A percentile compares a stretch with the other conserved stretches of the same genome.
Evolutionary conservation across 1,140 invertebrate species (phyloP).

Genomic region (Hylaeus volcanicus): DNA sequence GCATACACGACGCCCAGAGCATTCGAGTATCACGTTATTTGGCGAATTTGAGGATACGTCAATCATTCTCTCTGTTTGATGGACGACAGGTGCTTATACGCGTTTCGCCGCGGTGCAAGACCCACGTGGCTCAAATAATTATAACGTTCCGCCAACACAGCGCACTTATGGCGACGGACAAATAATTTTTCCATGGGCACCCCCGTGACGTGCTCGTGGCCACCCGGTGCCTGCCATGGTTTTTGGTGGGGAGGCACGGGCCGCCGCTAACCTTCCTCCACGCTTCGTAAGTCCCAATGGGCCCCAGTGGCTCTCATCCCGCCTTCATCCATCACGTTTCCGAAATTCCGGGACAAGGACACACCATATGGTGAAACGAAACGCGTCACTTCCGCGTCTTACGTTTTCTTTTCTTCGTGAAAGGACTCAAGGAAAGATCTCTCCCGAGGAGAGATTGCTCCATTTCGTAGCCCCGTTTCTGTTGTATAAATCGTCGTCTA

Average conservation of each 20-base stretch:
- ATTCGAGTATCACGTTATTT: too few species aligned
- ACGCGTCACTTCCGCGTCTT: conserved; percentile 35
- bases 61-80: too few species aligned
- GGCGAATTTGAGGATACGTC: too few species aligned
- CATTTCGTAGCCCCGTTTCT: not conserved
- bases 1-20: too few species aligned
- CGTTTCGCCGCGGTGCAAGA: not conserved
- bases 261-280: conserved; percentile 66
- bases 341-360: conserved; percentile 45
- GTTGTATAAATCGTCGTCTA: not conserved
- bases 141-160: conserved; percentile 27
- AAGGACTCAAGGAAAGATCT: not conserved
- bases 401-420: not conserved
- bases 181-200: conserved; percentile 75
- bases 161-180: conserved; percentile 54
- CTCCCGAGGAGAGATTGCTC: too few species aligned
- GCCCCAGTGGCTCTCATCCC: conserved; percentile 55
- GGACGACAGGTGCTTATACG: conserved; percentile 11
- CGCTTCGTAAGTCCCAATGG: conserved; percentile 43
- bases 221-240: conserved; percentile 69
- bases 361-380: conserved; percentile 46
- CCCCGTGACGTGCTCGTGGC: conserved; percentile 76
- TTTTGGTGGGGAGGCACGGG: conserved; percentile 72
- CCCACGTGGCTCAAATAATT: conserved; percentile 51
- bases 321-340: not conserved